Percentiles rank a stretch among this genome's conserved stretches.
phyloP scores from a whole-genome alignment of 2,888 invertebrate genomes.

The Oxystoma pomonae region DNA sequence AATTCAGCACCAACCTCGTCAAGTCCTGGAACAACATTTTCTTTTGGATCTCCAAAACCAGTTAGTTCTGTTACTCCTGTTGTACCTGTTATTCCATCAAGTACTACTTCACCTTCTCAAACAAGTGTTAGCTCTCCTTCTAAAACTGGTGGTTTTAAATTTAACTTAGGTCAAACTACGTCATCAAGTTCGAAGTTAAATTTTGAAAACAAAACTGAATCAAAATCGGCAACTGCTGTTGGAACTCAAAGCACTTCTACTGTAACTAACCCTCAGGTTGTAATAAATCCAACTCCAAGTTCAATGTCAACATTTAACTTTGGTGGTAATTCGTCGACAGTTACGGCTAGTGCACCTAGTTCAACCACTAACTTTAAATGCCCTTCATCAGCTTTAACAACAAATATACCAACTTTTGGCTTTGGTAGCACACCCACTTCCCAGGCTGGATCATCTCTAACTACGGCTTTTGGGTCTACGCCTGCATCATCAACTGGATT shows the following conservation, averaged over 20 bases:
- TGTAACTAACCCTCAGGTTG: neutral
- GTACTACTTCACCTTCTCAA: neutral
- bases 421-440: constrained; percentile 2
- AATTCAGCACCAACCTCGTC: constrained; percentile 1
- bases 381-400: constrained; percentile 3
- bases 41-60: constrained; percentile 7
- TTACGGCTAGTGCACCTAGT: constrained; percentile 6
- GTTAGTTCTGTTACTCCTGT: neutral
- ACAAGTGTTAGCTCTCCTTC: constrained; percentile 16
- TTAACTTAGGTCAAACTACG: constrained; percentile 31
- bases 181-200: too few relatives aligned
- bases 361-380: too few relatives aligned
- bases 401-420: neutral
- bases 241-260: neutral
- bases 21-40: neutral
- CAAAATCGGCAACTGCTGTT: neutral
- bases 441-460: neutral
- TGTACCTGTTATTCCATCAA: constrained; percentile 11
- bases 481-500: neutral
- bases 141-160: constrained; percentile 38
- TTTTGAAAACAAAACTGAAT: neutral
- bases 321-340: constrained; percentile 2
- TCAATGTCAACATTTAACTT: constrained; percentile 18
- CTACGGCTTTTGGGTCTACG: constrained; percentile 4
- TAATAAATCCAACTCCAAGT: neutral